Conservation (phyloP, 2,797 vertebrate species). For the Urosaurus nigricauda region DNA sequence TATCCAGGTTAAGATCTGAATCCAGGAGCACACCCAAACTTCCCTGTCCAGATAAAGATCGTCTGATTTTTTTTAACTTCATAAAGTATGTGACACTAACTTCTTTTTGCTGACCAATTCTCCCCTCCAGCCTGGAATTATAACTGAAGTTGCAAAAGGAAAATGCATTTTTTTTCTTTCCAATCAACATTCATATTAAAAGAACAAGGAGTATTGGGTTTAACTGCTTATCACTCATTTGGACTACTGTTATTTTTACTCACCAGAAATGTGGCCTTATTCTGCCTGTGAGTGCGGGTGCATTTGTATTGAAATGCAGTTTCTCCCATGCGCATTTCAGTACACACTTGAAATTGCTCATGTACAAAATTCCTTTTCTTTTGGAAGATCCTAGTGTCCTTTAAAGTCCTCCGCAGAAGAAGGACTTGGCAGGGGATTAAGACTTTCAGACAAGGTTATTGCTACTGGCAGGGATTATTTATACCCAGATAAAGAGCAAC, state of each 20-base stretch:
- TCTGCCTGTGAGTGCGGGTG: too few relatives aligned
- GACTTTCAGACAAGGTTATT: conserved; percentile 10
- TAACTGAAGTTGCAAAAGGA: neutral
- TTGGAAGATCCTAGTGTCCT: neutral
- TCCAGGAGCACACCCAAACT: too few relatives aligned
- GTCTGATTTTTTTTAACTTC: neutral
- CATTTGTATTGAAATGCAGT: neutral
- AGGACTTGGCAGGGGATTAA: conserved; percentile 1
- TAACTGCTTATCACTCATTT: neutral
- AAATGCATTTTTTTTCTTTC: accelerated
- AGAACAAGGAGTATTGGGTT: neutral
- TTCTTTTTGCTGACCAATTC: neutral
- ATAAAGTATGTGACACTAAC: neutral
- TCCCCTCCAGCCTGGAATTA: neutral
- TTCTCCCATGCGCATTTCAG: neutral
- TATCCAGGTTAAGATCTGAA: too few relatives aligned
- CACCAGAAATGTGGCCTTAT: neutral
- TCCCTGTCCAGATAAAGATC: neutral
- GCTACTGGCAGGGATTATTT: conserved; percentile 15
- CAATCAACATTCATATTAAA: neutral
- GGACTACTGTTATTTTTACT: neutral
- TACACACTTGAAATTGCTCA: neutral
- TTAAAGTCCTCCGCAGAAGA: neutral
- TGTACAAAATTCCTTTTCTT: neutral
- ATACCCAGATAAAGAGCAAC: conserved; percentile 16